These are phyloP conservation scores for Cichlasoma orientale DNA, from an alignment of 2,797 vertebrate genomes.

Conservation along the genomic window DNA sequence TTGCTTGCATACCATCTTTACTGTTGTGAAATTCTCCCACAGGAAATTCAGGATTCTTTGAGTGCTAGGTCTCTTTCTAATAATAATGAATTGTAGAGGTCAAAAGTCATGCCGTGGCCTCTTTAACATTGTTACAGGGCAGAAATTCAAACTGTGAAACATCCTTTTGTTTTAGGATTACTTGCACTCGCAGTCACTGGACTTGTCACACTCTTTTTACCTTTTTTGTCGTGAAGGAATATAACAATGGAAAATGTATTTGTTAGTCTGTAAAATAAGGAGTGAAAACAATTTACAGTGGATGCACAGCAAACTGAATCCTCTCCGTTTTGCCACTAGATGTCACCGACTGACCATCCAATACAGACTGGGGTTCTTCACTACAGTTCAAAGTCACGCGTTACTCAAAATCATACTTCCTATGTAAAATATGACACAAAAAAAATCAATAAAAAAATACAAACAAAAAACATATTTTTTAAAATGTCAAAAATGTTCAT, in stretches of 20 bases:
- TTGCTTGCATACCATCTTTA: not conserved
- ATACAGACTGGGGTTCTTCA: conserved; percentile 9
- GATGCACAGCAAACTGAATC: not conserved
- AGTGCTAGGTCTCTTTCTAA: not conserved
- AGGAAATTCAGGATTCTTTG: not conserved
- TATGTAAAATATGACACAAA: not conserved
- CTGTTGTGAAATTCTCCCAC: not conserved
- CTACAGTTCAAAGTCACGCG: conserved; percentile 12
- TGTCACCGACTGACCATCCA: conserved; percentile 65
- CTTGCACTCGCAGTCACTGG: not conserved
- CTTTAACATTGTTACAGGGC: too few relatives aligned
- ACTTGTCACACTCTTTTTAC: not conserved
- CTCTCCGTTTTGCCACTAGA: conserved; percentile 61
- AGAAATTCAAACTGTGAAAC: too few relatives aligned
- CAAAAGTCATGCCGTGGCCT: too few relatives aligned
- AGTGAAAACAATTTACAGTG: not conserved
- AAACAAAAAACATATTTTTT: not conserved
- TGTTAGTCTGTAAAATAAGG: not conserved
- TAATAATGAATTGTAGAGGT: not conserved
- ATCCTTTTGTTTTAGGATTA: not conserved
- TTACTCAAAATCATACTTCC: not conserved
- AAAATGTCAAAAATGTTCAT: not conserved
- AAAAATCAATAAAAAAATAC: not conserved
- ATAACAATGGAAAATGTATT: not conserved
- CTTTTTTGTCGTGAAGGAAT: not conserved